These are phyloP conservation scores for Drosophila santomea DNA, from an alignment of 1,140 invertebrate species.

Conservation along the genomic window DNA sequence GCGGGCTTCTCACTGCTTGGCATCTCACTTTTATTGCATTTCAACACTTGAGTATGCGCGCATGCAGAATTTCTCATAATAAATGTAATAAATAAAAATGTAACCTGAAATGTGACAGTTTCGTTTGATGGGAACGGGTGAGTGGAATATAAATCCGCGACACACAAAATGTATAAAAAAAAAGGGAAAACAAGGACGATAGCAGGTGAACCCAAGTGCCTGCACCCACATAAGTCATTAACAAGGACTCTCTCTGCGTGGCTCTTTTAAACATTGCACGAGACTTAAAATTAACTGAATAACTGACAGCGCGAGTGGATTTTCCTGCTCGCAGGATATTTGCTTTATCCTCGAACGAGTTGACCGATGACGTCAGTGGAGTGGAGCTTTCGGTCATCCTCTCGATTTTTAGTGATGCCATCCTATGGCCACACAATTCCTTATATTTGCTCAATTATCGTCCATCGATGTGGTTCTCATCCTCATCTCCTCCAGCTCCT, in stretches of 20 bases:
- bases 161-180: conserved; percentile 1
- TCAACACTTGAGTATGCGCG: conserved; percentile 78
- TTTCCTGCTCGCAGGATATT: conserved; percentile 5
- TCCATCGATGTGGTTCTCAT: background rate
- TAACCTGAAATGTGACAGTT: conserved; percentile 81
- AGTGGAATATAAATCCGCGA: conserved; percentile 31
- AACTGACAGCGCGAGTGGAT: conserved; percentile 36
- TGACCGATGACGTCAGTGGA: conserved; percentile 27
- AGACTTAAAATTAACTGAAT: conserved; percentile 39
- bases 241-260: conserved; percentile 16
- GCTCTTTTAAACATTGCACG: conserved; percentile 25
- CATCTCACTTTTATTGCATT: conserved; percentile 83
- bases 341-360: background rate
- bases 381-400: conserved; percentile 4
- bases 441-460: conserved; percentile 38
- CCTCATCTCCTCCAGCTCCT: background rate
- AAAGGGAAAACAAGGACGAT: background rate
- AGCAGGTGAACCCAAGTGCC: conserved; percentile 47
- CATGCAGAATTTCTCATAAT: conserved; percentile 82
- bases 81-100: conserved; percentile 83
- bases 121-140: conserved; percentile 41
- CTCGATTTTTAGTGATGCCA: conserved; percentile 34
- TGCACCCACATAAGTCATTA: conserved; percentile 63
- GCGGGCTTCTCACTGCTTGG: conserved; percentile 45
- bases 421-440: conserved; percentile 38